Conservation (phyloP, 2,888 invertebrate genomes). For the Leptinotarsa juncta region DNA sequence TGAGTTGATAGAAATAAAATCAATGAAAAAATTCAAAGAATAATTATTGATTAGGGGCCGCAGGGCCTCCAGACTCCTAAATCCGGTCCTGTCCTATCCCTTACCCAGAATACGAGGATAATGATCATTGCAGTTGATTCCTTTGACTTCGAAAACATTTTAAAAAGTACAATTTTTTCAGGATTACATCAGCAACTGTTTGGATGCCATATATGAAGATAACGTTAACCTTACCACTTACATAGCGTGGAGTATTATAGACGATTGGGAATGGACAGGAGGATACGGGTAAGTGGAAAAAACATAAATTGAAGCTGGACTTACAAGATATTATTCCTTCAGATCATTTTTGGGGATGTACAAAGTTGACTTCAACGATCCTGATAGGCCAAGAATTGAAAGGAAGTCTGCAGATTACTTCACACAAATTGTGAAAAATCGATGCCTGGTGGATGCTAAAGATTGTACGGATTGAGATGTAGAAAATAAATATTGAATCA, state of each 20-base stretch:
- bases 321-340: no score
- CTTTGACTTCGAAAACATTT: not conserved
- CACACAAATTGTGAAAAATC: conserved; percentile 37
- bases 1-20: no score
- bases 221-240: conserved; percentile 39
- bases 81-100: no score
- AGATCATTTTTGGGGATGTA: conserved; percentile 45
- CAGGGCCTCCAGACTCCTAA: no score
- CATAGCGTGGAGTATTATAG: conserved; percentile 42
- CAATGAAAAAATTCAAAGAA: no score
- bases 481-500: not conserved
- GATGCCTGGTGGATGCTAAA: conserved; percentile 35
- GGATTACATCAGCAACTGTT: conserved; percentile 39
- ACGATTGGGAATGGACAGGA: conserved; percentile 44
- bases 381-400: conserved; percentile 40
- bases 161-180: conserved; percentile 11
- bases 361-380: conserved; percentile 43
- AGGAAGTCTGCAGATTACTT: conserved; percentile 40
- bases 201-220: conserved; percentile 42
- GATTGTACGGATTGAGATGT: conserved; percentile 28
- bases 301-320: not conserved
- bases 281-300: conserved; percentile 38
- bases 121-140: no score
- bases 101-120: no score
- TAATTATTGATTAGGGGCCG: no score